These are phyloP conservation scores for Zosterops japonicus DNA, from an alignment of 2,113 vertebrate genomes.

Conservation along the genomic window DNA sequence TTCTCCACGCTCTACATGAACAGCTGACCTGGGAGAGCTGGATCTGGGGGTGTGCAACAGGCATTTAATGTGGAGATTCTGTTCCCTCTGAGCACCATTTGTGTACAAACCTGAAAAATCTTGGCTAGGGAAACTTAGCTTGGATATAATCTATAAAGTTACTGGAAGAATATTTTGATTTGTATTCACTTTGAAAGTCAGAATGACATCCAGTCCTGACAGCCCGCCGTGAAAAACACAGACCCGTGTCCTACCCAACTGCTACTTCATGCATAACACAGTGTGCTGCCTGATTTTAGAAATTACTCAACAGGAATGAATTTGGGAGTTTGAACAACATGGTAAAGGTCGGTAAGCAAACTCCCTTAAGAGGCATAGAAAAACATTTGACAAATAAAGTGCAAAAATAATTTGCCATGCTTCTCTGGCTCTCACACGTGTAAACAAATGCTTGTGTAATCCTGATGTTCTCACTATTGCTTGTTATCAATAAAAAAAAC, in stretches of 20 bases:
- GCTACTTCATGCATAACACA: conserved; percentile 23
- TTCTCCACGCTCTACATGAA: not conserved
- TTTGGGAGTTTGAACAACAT: conserved; percentile 40
- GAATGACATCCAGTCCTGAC: not conserved
- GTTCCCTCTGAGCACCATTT: not conserved
- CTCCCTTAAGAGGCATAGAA: conserved; percentile 50
- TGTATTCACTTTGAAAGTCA: conserved; percentile 10
- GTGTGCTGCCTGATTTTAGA: conserved; percentile 52
- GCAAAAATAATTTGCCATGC: not conserved
- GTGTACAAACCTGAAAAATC: not conserved
- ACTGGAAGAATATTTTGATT: not conserved
- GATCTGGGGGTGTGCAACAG: not conserved
- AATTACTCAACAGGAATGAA: conserved; percentile 61
- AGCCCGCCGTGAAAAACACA: not conserved
- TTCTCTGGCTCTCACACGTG: not conserved
- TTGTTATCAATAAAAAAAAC: not conserved
- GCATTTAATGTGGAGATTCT: not conserved
- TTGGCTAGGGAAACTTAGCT: not conserved
- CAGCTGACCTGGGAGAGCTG: not conserved
- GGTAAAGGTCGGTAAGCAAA: conserved; percentile 41
- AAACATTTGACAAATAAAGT: conserved; percentile 28
- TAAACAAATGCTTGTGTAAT: not conserved
- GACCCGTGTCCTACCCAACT: not conserved
- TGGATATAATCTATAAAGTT: not conserved
- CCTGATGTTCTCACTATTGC: not conserved